Base-by-base conservation (phyloP, 2,888 invertebrate species). In the Ophioninae sp. region DNA sequence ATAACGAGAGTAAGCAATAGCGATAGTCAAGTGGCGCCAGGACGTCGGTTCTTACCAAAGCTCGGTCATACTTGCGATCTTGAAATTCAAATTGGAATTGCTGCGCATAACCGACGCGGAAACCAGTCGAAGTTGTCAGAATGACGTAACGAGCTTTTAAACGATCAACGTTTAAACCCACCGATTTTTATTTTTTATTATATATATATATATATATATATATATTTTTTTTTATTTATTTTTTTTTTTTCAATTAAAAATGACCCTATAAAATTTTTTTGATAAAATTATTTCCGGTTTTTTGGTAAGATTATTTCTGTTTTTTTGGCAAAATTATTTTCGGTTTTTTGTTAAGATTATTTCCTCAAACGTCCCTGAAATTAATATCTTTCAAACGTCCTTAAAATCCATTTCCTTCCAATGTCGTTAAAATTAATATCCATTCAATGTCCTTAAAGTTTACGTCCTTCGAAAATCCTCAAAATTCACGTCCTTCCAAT, bases 11-110 rank as follows among this genome's bases (percentile, higher is more conserved):
- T 50, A 50, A 50, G 17, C 50, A 44, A 44, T 61, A 64, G 57
- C 41, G 57, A 72, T 65, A 65, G 72, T 20, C 21, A 57, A 57
- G 62, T 50, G 78, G 69, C 62, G 78, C 69, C 70, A 77, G 61
- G 61, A 69, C 59, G 23, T 59, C 44, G 39, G 44, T 59, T 65
- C 23, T 64, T 74, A 37, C 41, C 20, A 56, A 61, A 20, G 20
- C 61, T 65, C 23, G 30, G 30, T 30, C 10, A 62, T 62, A 62
- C 23, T 62, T 21, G 50, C 50, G 50, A 50, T 50, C 50, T 5
- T 50, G 50, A 50, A 50, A 50, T 50, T 50, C 13, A 50, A 50
- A 50, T 50, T 13, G 50, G 50, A 10, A 50, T 50, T 50, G 50
- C 50, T 17, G 17, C 13, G 3, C 17, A 50, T 13, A 17, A 6